These are phyloP conservation scores for Panulirus ornatus DNA, from an alignment of 1,140 invertebrate species.

Conservation along the genomic window DNA sequence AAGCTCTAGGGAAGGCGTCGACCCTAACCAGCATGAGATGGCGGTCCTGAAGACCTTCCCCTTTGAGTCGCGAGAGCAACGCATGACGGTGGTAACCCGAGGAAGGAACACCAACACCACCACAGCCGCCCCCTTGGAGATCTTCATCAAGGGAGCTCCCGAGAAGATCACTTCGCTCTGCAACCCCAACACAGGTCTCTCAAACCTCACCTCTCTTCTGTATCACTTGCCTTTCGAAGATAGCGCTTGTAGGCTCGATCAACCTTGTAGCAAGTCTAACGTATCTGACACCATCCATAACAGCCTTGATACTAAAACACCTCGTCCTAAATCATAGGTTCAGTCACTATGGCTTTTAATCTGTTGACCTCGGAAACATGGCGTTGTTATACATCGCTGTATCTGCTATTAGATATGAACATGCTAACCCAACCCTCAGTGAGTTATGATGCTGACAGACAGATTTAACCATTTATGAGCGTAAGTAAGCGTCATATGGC, in stretches of 20 bases:
- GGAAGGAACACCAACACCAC: conserved; percentile 76
- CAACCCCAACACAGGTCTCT: conserved; percentile 78
- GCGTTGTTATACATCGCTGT: too few relatives aligned
- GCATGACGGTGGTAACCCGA: conserved; percentile 80
- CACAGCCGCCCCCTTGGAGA: conserved; percentile 77
- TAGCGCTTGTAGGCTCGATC: neutral
- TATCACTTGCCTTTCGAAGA: neutral
- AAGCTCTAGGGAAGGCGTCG: conserved; percentile 14
- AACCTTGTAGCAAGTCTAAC: too few relatives aligned
- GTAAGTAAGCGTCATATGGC: too few relatives aligned
- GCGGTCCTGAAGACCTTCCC: conserved; percentile 80
- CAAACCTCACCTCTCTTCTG: neutral
- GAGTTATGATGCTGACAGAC: too few relatives aligned
- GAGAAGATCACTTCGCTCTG: conserved; percentile 80
- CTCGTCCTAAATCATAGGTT: too few relatives aligned
- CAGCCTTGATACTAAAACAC: too few relatives aligned
- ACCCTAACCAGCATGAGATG: conserved; percentile 72
- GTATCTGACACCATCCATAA: too few relatives aligned
- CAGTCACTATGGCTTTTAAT: too few relatives aligned
- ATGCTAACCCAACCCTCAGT: too few relatives aligned
- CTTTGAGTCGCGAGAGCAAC: conserved; percentile 79
- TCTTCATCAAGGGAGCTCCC: conserved; percentile 80
- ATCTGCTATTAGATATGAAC: too few relatives aligned
- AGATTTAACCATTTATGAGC: too few relatives aligned
- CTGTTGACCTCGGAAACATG: too few relatives aligned